phyloP scores from a whole-genome alignment of 2,797 vertebrate genomes.

The Tokudaia muenninki region DNA sequence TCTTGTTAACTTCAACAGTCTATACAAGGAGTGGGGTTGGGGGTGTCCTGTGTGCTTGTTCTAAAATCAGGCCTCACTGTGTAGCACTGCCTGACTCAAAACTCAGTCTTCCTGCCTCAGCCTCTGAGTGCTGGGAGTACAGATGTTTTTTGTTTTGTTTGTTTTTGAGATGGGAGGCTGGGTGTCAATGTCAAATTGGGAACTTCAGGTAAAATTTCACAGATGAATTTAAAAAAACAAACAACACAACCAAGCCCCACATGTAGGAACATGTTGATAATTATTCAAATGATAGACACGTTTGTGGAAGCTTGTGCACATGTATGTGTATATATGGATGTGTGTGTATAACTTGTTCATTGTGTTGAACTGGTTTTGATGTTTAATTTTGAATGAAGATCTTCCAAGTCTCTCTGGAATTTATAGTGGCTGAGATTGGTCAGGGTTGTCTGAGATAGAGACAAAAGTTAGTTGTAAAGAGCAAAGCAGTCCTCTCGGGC shows the following conservation, averaged over 20 bases:
- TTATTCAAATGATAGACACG: slow-evolving; percentile 20
- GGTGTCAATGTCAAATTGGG: neutral
- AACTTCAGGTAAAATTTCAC: slow-evolving; percentile 3
- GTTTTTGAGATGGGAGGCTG: neutral
- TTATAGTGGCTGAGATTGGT: neutral
- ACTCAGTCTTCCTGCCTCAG: neutral
- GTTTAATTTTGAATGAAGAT: slow-evolving; percentile 62
- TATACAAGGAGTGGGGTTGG: neutral
- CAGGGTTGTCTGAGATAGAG: slow-evolving; percentile 28
- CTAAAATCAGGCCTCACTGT: neutral
- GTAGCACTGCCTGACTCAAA: neutral
- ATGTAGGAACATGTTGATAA: slow-evolving; percentile 6
- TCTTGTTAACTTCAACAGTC: neutral
- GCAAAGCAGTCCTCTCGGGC: neutral
- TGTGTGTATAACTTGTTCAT: slow-evolving; percentile 34
- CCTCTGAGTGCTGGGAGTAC: neutral
- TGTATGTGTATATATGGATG: neutral
- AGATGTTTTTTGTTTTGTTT: neutral
- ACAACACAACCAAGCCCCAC: neutral
- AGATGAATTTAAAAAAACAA: slow-evolving; percentile 19
- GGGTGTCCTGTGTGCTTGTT: neutral
- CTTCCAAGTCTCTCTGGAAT: slow-evolving; percentile 59
- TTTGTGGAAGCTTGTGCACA: neutral
- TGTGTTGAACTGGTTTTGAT: slow-evolving; percentile 67
- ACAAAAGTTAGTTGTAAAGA: neutral